phyloP scores from a whole-genome alignment of 2,888 invertebrate genomes.

The Carabus problematicus region DNA sequence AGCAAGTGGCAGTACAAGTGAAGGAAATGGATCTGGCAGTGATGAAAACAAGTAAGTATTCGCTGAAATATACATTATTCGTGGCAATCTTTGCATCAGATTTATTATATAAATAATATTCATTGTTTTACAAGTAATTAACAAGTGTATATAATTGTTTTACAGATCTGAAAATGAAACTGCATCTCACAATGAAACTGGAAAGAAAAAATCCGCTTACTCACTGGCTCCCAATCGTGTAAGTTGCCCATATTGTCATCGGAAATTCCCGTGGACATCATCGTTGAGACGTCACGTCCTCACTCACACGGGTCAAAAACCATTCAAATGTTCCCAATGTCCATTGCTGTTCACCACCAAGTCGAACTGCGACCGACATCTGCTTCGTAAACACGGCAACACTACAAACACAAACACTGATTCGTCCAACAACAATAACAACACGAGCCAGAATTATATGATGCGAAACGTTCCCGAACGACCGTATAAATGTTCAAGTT shows the following conservation, averaged over 20 bases:
- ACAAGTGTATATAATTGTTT: background rate
- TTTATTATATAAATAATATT: background rate
- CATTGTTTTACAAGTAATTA: too few relatives aligned
- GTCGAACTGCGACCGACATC: conserved; percentile 95
- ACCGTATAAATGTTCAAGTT: conserved; percentile 80
- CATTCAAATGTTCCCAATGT: conserved; percentile 94
- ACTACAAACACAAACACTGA: conserved; percentile 54
- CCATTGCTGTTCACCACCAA: conserved; percentile 95
- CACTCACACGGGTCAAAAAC: conserved; percentile 96
- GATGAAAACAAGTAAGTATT: conserved; percentile 76
- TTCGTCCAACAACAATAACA: conserved; percentile 46
- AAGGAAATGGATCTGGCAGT: conserved; percentile 83
- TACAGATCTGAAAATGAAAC: conserved; percentile 72
- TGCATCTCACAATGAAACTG: conserved; percentile 60
- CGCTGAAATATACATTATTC: conserved; percentile 6
- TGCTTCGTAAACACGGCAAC: conserved; percentile 85
- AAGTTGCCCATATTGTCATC: conserved; percentile 89
- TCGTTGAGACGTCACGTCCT: conserved; percentile 93
- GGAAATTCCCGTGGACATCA: conserved; percentile 97
- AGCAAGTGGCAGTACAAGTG: conserved; percentile 79
- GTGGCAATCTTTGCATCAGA: too few relatives aligned
- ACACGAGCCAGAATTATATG: conserved; percentile 58
- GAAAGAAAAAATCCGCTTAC: conserved; percentile 93
- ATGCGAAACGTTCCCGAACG: conserved; percentile 77
- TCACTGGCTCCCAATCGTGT: conserved; percentile 94